A percentile compares a stretch with the other conserved stretches of the same genome.
Conservation (phyloP, 2,888 invertebrate genomes). For the Isotomurus palustris region DNA sequence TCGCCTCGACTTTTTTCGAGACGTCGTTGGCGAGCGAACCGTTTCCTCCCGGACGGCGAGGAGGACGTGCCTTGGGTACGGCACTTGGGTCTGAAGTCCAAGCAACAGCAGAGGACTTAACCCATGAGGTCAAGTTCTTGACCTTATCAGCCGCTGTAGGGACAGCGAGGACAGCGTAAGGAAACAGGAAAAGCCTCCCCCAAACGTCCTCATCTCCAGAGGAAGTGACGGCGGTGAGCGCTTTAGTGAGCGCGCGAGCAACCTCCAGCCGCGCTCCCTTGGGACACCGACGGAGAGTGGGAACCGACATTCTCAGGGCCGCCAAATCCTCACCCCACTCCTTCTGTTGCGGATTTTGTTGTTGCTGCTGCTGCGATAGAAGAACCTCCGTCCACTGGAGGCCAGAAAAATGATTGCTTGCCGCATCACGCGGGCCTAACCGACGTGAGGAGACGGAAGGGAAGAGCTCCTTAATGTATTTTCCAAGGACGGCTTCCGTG, state of each 20-base stretch:
- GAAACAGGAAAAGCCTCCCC: not conserved
- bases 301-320: not conserved
- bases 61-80: not conserved
- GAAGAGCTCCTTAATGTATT: not conserved
- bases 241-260: not conserved
- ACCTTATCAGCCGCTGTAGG: not conserved
- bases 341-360: not conserved
- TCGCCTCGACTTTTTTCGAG: not conserved
- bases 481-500: not conserved
- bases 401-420: not conserved
- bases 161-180: not conserved
- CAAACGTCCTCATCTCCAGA: not conserved
- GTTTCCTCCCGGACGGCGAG: not conserved
- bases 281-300: not conserved
- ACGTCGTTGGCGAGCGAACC: not conserved
- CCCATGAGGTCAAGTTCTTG: constrained; percentile 1
- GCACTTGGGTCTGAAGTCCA: not conserved
- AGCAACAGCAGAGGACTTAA: not conserved
- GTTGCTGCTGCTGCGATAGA: not conserved
- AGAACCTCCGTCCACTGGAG: not conserved
- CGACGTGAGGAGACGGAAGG: not conserved
- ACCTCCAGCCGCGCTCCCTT: not conserved
- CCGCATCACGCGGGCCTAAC: not conserved
- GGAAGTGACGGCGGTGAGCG: not conserved
- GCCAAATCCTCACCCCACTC: not conserved